Evolutionary conservation across 2,797 vertebrate genomes (phyloP).

Genomic region (Lepidocolaptes lacrymiger): DNA sequence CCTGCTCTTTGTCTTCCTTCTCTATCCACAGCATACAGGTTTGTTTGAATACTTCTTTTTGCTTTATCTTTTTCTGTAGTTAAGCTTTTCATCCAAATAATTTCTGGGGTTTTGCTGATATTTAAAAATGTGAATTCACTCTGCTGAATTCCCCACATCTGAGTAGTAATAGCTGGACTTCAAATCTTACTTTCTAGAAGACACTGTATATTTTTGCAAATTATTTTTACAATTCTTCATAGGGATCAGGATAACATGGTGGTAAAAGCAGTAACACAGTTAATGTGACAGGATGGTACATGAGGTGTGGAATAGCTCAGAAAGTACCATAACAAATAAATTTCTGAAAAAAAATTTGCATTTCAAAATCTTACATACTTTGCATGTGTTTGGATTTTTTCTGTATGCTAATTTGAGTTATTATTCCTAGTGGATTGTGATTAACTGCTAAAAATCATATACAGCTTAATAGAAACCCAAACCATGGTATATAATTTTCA

Average conservation of each 20-base stretch:
- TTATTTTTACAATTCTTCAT: neutral
- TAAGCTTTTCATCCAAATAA: slow-evolving; percentile 28
- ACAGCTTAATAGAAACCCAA: neutral
- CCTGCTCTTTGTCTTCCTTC: neutral
- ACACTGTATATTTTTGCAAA: neutral
- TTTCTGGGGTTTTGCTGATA: neutral
- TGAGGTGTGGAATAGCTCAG: neutral
- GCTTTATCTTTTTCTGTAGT: neutral
- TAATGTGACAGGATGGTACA: neutral
- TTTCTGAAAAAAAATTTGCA: neutral
- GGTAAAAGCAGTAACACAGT: neutral
- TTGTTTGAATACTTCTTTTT: neutral
- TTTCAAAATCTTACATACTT: neutral
- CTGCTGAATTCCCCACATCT: neutral
- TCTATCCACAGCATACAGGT: neutral
- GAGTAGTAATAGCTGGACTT: neutral
- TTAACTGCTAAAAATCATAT: neutral
- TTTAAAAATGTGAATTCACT: neutral
- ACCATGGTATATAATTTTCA: neutral
- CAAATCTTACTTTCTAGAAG: neutral
- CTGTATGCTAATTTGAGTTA: neutral
- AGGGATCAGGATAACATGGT: neutral
- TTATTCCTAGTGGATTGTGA: neutral
- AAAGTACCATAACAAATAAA: neutral
- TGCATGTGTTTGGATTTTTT: neutral